Conservation (phyloP, 2,888 invertebrate species). For the Drosophila mayaguana region DNA sequence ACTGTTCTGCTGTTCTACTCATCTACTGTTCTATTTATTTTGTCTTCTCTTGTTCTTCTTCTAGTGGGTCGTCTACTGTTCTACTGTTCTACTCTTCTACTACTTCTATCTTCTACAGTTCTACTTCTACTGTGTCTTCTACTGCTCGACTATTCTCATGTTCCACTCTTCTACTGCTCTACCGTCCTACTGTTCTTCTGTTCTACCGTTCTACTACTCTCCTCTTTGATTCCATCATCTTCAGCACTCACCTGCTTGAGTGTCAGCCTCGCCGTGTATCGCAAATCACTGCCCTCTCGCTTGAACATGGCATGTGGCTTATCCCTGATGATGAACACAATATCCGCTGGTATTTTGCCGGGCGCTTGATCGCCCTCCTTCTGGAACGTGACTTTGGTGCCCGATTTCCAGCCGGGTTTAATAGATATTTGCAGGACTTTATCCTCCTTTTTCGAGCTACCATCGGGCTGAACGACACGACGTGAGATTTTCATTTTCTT, state of each 20-base stretch:
- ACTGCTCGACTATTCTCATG: neutral
- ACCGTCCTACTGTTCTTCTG: neutral
- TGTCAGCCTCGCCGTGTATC: constrained; percentile 94
- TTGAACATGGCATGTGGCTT: constrained; percentile 96
- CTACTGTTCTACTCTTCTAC: neutral
- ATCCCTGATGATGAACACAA: constrained; percentile 98
- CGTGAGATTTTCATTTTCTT: constrained; percentile 99
- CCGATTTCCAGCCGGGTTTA: constrained; percentile 99
- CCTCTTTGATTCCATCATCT: neutral
- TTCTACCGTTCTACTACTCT: neutral
- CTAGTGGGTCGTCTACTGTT: neutral
- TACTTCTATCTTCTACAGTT: neutral
- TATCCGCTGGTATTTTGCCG: constrained; percentile 97
- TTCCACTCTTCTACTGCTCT: neutral
- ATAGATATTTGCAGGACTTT: constrained; percentile 96
- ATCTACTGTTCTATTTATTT: neutral
- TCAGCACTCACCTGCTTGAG: constrained; percentile 92
- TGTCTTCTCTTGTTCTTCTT: neutral
- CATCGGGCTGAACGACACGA: constrained; percentile 94
- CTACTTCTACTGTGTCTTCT: neutral
- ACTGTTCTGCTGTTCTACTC: neutral
- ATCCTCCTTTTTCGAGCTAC: constrained; percentile 94
- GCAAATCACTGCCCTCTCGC: constrained; percentile 96
- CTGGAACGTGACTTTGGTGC: constrained; percentile 99
- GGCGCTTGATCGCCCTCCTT: constrained; percentile 98